Base-by-base conservation (phyloP, 2,888 invertebrate species). In the Lumbricus terrestris region DNA sequence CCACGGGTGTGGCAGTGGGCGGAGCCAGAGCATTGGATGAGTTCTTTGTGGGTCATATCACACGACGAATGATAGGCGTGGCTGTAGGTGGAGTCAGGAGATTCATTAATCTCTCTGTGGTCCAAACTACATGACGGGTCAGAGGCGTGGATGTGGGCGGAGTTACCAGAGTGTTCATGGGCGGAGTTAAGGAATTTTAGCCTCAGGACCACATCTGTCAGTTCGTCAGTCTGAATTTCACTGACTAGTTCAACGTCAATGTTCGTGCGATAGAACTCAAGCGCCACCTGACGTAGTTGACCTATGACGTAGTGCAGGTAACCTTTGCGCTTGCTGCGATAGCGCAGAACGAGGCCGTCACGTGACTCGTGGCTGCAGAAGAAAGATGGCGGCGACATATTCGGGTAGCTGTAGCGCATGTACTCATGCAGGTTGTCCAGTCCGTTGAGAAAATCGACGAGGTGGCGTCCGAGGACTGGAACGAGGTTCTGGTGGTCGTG, bases 301-400 rank as follows among this genome's bases (percentile, higher is more conserved):
- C 98, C 99, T 97, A 98, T 98, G 15, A 98, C 98, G 94, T 99
- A 99, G 95, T 98, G 98, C 13, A 98, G 97, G 94, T 98, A 99
- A 0, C 99, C 99, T 92, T 97, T 96, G 92, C 99, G 96, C 15
- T 88, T 82, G 93, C 98, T 98, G 90, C 95, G 93, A 91, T 95
- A 95, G 95, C 99, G 99, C 91, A 99, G 96, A 0, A 98, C 98
- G 91, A 99, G 95, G 94, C 97, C 97, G 54, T 92, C 91, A 90
- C 97, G 96, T 0, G 98, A 97, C 95, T 99, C 99, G 94, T 98
- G 98, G 95, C 98, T 98, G 94, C 98, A 98, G 93, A 98, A 98
- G 95, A 99, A 99, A 90, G 98, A 98, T 0, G 99, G 99, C 0
- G 99, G 98, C 92, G 97, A 95, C 96, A 97, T 96, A 15, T 89